Evolutionary conservation across 2,797 vertebrate species (phyloP).

Genomic region (Varecia variegata): DNA sequence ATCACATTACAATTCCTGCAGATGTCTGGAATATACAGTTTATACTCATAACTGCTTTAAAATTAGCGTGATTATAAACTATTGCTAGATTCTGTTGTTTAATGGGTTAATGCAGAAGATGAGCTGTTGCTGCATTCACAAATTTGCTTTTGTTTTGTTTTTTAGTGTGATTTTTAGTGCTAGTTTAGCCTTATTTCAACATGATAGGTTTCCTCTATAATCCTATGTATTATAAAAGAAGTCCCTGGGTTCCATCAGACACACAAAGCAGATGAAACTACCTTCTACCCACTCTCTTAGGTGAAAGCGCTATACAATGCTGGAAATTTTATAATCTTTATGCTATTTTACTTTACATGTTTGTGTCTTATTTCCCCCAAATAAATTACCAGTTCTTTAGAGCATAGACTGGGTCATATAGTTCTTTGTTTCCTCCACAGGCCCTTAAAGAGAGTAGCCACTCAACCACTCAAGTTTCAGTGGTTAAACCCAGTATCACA

Average conservation of each 20-base stretch:
- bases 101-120: background rate
- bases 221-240: background rate
- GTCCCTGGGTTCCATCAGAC: background rate
- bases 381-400: slow-evolving; percentile 17
- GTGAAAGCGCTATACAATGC: background rate
- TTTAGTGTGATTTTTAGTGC: background rate
- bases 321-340: background rate
- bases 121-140: background rate
- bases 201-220: background rate
- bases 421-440: background rate
- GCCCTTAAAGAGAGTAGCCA: background rate
- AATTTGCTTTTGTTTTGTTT: background rate
- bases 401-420: background rate
- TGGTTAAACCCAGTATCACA: background rate
- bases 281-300: background rate
- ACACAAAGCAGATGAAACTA: background rate
- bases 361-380: slow-evolving; percentile 25
- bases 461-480: background rate
- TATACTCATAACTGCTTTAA: background rate
- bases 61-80: background rate
- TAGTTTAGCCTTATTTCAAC: background rate
- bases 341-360: background rate
- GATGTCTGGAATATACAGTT: background rate
- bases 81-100: background rate
- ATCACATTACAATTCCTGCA: background rate